These are phyloP conservation scores for Nomada ferruginata DNA, from an alignment of 2,888 invertebrate genomes.

Conservation along the genomic window DNA sequence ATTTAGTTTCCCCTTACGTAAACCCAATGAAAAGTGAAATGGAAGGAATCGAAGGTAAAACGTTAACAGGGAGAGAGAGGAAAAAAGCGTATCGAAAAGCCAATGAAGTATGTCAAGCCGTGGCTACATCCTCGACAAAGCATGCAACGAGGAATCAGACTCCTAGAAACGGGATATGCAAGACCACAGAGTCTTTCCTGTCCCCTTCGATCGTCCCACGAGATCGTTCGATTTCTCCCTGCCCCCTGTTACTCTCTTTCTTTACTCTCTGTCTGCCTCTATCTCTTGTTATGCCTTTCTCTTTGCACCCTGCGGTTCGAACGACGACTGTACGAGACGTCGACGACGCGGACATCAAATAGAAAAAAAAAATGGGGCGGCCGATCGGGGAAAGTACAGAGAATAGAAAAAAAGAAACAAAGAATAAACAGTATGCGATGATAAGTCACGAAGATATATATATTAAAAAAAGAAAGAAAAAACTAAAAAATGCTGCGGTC, in stretches of 20 bases:
- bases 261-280: conserved; percentile 41
- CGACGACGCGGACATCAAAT: conserved; percentile 54
- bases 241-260: conserved; percentile 23
- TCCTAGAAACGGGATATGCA: conserved; percentile 30
- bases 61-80: background rate
- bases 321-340: conserved; percentile 56
- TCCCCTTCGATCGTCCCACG: background rate
- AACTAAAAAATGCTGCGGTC: conserved; percentile 73
- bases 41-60: background rate
- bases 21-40: background rate
- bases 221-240: conserved; percentile 7
- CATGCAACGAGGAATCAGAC: conserved; percentile 45
- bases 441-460: background rate
- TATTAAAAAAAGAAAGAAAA: conserved; percentile 4
- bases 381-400: conserved; percentile 31
- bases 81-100: background rate
- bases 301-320: conserved; percentile 65
- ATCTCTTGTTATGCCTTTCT: conserved; percentile 52
- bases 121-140: conserved; percentile 43
- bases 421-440: background rate
- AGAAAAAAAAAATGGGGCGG: conserved; percentile 1
- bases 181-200: conserved; percentile 16
- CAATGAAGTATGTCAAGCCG: conserved; percentile 64
- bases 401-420: background rate
- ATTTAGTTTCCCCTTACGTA: background rate